Percentiles rank a stretch among this genome's conserved stretches.
Evolutionary conservation across 2,888 invertebrate genomes (phyloP).

Genomic region (Papilio elwesi): DNA sequence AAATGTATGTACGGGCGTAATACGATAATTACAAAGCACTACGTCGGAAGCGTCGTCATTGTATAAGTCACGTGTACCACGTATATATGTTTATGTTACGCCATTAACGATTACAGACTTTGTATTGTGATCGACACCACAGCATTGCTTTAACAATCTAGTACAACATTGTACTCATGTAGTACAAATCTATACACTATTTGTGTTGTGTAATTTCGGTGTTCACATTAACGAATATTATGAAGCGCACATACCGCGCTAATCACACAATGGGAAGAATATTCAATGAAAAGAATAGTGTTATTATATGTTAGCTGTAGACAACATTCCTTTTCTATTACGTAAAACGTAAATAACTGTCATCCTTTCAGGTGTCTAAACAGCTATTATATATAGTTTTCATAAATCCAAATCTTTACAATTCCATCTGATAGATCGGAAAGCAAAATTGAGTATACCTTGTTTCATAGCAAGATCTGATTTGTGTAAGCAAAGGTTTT

Average conservation of each 20-base stretch:
- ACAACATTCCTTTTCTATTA: slow-evolving; percentile 2
- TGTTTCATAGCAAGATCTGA: no score
- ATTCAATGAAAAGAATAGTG: neutral
- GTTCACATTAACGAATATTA: neutral
- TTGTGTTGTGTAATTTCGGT: no score
- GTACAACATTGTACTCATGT: neutral
- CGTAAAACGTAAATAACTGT: neutral
- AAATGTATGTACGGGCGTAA: neutral
- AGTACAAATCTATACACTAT: neutral
- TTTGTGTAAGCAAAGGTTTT: no score
- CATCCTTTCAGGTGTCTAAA: neutral
- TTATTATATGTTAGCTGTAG: neutral
- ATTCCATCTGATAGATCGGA: neutral
- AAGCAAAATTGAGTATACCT: neutral
- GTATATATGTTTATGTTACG: neutral
- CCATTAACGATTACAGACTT: slow-evolving; percentile 3
- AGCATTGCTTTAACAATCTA: slow-evolving; percentile 7
- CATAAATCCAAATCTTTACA: neutral
- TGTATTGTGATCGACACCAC: slow-evolving; percentile 2
- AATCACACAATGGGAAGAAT: slow-evolving; percentile 6
- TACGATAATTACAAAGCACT: neutral
- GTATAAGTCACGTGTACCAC: neutral
- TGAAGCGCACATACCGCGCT: neutral
- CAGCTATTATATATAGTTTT: neutral
- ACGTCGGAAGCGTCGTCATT: neutral